A percentile compares a stretch with the other conserved stretches of the same genome.
Evolutionary conservation across 1,140 invertebrate genomes (phyloP).

Genomic region (Aradophagus sp.): DNA sequence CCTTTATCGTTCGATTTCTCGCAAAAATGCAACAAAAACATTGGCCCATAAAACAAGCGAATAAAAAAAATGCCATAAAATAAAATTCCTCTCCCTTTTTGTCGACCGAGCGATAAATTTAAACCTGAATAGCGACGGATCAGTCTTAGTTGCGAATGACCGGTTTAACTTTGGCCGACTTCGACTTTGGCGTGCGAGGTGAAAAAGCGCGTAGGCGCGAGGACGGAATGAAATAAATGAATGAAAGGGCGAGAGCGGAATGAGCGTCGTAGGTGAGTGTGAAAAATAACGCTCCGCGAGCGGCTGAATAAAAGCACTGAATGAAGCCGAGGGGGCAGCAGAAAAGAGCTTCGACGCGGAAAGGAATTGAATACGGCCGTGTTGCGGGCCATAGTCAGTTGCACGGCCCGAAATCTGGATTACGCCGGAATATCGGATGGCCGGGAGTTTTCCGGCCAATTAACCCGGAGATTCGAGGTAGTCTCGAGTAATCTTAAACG

Average conservation of each 20-base stretch:
- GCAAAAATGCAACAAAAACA: too few relatives aligned
- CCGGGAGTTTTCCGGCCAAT: conserved; percentile 73
- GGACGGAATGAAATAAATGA: background rate
- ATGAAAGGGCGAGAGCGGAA: background rate
- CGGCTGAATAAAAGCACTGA: conserved; percentile 29
- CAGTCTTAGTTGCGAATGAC: too few relatives aligned
- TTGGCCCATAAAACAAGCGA: too few relatives aligned
- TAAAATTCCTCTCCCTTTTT: too few relatives aligned
- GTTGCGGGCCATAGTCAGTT: conserved; percentile 29
- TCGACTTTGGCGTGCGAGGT: too few relatives aligned
- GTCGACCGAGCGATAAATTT: too few relatives aligned
- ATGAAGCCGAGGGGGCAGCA: conserved; percentile 8
- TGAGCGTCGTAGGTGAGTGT: background rate
- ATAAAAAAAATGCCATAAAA: too few relatives aligned
- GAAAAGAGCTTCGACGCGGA: conserved; percentile 38
- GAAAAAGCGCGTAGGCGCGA: conserved; percentile 5
- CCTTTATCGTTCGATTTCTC: too few relatives aligned
- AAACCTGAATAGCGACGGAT: too few relatives aligned
- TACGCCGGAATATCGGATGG: conserved; percentile 69
- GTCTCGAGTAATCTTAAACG: conserved; percentile 69
- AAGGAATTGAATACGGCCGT: conserved; percentile 41
- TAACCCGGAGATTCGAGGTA: conserved; percentile 63
- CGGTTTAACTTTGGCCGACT: too few relatives aligned
- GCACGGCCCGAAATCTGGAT: conserved; percentile 65
- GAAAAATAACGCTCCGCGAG: conserved; percentile 4